Evolutionary conservation across 2,797 vertebrate genomes (phyloP).

Genomic region (Acanthis flammea): DNA sequence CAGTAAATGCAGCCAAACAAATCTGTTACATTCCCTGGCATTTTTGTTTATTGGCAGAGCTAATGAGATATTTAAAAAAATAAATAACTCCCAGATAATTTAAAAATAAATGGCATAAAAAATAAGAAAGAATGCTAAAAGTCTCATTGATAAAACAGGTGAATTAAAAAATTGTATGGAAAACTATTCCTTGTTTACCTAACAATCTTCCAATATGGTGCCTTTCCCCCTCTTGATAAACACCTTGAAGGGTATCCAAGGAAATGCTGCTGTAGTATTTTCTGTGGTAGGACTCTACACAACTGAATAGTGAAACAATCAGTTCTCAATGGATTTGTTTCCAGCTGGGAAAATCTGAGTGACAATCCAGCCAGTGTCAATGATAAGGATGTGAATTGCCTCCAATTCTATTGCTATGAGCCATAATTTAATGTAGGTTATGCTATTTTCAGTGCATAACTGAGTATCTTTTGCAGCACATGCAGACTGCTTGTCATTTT

Average conservation of each 20-base stretch:
- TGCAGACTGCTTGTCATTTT: neutral
- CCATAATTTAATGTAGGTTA: neutral
- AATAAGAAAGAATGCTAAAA: neutral
- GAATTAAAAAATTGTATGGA: neutral
- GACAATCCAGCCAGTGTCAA: neutral
- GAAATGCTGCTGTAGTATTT: neutral
- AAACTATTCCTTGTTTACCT: neutral
- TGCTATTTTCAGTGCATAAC: neutral
- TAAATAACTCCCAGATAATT: neutral
- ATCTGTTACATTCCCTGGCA: neutral
- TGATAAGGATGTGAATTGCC: neutral
- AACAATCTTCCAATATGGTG: neutral
- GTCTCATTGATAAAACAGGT: neutral
- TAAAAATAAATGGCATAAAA: slow-evolving; percentile 10
- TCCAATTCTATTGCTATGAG: neutral
- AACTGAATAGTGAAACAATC: neutral
- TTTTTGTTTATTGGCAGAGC: neutral
- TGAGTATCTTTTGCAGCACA: neutral
- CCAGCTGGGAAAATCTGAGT: neutral
- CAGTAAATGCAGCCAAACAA: slow-evolving; percentile 19
- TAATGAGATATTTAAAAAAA: neutral
- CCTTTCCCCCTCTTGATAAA: neutral
- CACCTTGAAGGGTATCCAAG: neutral
- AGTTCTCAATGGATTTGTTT: neutral
- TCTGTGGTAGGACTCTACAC: neutral